Percentiles rank a stretch among this genome's conserved stretches.
phyloP scores from a whole-genome alignment of 2,113 vertebrate genomes.

The Abramis brama region DNA sequence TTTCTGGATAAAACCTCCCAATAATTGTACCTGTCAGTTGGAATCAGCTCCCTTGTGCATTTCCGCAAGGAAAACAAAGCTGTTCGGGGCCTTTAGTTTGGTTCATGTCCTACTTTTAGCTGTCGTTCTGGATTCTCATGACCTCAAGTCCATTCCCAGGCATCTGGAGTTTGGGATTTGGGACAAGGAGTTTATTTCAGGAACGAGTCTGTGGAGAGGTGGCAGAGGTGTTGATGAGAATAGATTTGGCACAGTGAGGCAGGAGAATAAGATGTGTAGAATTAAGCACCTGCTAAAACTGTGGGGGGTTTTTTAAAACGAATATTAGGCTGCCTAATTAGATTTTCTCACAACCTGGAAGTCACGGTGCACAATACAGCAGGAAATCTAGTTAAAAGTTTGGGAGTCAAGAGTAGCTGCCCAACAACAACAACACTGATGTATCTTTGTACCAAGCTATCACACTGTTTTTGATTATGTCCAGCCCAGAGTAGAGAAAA shows the following conservation, averaged over 20 bases:
- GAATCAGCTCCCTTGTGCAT: neutral
- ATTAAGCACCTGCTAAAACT: slow-evolving; percentile 23
- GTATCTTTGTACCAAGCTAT: neutral
- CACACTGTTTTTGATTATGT: slow-evolving; percentile 18
- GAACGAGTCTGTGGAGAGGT: slow-evolving; percentile 63
- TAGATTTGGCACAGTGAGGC: slow-evolving; percentile 54
- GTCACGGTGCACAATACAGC: neutral
- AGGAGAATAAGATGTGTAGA: slow-evolving; percentile 35
- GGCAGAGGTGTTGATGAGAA: slow-evolving; percentile 45
- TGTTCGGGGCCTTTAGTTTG: slow-evolving; percentile 55
- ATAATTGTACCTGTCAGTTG: slow-evolving; percentile 31
- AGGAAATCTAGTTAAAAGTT: neutral
- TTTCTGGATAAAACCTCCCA: neutral
- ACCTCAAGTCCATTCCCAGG: slow-evolving; percentile 64
- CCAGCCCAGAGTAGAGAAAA: neutral
- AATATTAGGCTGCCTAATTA: neutral
- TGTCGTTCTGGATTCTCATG: slow-evolving; percentile 53
- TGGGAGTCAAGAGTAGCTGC: neutral
- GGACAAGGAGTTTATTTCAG: slow-evolving; percentile 72
- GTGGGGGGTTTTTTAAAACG: no score
- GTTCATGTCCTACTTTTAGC: slow-evolving; percentile 68
- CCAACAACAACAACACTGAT: neutral
- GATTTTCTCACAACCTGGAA: neutral
- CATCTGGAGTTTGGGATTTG: slow-evolving; percentile 63
- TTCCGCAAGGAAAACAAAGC: neutral